phyloP scores from a whole-genome alignment of 2,888 invertebrate species.

The Agriotes lineatus region DNA sequence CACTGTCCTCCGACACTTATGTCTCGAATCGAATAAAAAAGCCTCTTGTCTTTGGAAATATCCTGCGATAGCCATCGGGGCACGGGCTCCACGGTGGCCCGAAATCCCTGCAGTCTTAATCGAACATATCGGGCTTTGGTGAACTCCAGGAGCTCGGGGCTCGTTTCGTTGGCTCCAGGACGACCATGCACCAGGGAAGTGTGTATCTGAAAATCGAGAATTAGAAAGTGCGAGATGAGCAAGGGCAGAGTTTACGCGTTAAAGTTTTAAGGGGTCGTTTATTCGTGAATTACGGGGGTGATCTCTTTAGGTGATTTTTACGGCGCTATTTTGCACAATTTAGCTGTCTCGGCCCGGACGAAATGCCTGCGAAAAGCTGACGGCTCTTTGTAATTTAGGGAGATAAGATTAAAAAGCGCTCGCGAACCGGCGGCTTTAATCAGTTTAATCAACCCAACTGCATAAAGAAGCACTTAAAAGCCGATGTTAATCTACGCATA shows the following conservation, averaged over 20 bases:
- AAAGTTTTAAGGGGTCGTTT: background rate
- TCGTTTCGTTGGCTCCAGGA: slow-evolving; percentile 83
- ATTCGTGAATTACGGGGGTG: background rate
- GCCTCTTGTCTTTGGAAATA: slow-evolving; percentile 68
- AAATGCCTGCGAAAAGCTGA: slow-evolving; percentile 4
- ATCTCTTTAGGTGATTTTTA: slow-evolving; percentile 8
- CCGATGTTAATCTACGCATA: slow-evolving; percentile 38
- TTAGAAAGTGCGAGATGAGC: too few species aligned
- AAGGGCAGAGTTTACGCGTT: too few species aligned
- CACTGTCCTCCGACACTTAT: slow-evolving; percentile 92
- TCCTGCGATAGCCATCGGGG: slow-evolving; percentile 62
- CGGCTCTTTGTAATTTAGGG: slow-evolving; percentile 21
- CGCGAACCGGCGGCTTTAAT: slow-evolving; percentile 38
- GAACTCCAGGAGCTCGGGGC: slow-evolving; percentile 82
- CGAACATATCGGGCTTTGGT: slow-evolving; percentile 85
- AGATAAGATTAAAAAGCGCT: slow-evolving; percentile 23
- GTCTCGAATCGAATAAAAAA: slow-evolving; percentile 91
- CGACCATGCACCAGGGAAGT: slow-evolving; percentile 86
- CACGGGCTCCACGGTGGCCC: slow-evolving; percentile 73
- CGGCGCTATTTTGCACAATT: slow-evolving; percentile 15
- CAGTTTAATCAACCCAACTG: slow-evolving; percentile 33
- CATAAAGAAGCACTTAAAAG: slow-evolving; percentile 36
- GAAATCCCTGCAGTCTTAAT: slow-evolving; percentile 87
- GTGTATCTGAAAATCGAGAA: slow-evolving; percentile 75
- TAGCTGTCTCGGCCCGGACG: slow-evolving; percentile 1